Percentiles rank a stretch among this genome's conserved stretches.
phyloP scores from a whole-genome alignment of 2,888 invertebrate genomes.

The Sycophila texana region DNA sequence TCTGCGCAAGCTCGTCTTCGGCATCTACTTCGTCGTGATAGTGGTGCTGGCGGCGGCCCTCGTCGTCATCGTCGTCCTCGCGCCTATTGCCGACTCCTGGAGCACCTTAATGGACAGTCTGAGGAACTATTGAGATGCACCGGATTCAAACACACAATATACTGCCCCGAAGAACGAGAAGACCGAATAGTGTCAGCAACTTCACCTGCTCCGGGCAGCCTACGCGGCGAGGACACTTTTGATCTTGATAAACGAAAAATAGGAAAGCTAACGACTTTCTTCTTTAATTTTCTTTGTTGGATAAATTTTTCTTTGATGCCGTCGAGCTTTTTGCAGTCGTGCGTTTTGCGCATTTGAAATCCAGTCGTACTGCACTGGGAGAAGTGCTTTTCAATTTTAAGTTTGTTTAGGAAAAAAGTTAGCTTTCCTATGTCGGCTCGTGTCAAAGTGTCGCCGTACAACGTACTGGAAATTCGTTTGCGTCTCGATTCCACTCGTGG shows the following conservation, averaged over 20 bases:
- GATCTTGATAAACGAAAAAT: background rate
- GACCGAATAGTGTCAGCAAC: background rate
- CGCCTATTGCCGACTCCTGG: slow-evolving; percentile 84
- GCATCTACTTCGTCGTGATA: slow-evolving; percentile 86
- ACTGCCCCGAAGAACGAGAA: background rate
- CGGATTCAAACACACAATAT: background rate
- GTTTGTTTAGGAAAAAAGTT: background rate
- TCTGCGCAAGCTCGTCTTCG: slow-evolving; percentile 86
- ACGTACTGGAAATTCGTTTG: background rate
- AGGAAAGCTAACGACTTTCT: background rate
- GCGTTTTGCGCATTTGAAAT: too few relatives aligned
- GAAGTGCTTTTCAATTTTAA: background rate
- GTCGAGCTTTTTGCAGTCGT: too few relatives aligned
- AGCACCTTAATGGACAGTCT: slow-evolving; percentile 63
- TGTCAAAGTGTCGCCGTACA: background rate
- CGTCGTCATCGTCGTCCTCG: slow-evolving; percentile 85
- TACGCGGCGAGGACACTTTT: background rate
- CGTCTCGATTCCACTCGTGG: background rate
- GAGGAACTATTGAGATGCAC: slow-evolving; percentile 34
- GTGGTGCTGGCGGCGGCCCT: slow-evolving; percentile 83
- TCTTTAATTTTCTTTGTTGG: too few relatives aligned
- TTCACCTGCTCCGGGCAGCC: background rate
- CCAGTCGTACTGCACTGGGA: background rate
- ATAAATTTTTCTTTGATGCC: too few relatives aligned
- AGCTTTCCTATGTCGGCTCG: background rate